These are phyloP conservation scores for Camelus bactrianus DNA, from an alignment of 2,113 vertebrate genomes.

Conservation along the genomic window DNA sequence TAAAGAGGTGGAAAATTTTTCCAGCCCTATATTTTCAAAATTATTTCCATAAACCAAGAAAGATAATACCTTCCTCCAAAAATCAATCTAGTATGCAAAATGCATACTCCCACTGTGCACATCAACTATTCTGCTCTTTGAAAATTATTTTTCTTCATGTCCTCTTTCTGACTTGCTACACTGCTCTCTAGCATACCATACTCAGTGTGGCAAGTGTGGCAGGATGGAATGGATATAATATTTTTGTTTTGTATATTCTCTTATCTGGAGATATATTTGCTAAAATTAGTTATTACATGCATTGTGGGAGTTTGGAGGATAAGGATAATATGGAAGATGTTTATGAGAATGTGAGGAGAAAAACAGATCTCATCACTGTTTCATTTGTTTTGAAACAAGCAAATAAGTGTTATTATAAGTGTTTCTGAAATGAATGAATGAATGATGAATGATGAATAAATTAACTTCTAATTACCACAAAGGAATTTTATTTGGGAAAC, in stretches of 20 bases:
- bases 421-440: background rate
- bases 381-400: constrained; percentile 1
- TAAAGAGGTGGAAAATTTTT: background rate
- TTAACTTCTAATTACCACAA: background rate
- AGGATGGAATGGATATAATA: background rate
- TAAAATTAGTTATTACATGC: background rate
- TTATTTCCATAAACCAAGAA: background rate
- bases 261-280: background rate
- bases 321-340: background rate
- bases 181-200: background rate
- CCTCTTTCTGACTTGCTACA: background rate
- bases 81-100: background rate
- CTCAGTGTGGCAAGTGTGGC: background rate
- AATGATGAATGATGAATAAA: background rate
- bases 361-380: background rate
- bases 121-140: background rate
- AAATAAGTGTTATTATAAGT: background rate
- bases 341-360: background rate
- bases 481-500: background rate
- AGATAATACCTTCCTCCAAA: background rate
- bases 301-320: background rate
- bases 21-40: background rate
- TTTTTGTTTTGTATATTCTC: background rate
- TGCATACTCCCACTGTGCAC: background rate
- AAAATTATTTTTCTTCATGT: background rate